phyloP scores from a whole-genome alignment of 2,888 invertebrate genomes.

The Ichneumoninae sp. region DNA sequence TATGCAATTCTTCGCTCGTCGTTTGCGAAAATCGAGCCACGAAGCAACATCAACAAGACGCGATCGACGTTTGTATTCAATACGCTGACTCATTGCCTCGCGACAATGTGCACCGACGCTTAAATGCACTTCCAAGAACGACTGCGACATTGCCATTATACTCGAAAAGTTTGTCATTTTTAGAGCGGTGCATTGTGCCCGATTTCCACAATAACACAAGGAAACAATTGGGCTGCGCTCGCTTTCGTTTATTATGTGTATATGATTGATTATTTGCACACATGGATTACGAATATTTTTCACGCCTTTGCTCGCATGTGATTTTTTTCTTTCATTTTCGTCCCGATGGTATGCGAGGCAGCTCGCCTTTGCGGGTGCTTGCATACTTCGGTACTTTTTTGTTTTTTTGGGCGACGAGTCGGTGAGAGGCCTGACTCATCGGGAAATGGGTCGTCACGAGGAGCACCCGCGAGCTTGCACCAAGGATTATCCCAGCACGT shows the following conservation, averaged over 20 bases:
- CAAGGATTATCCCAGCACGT: conserved; percentile 55
- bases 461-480: conserved; percentile 53
- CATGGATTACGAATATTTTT: not conserved
- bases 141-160: conserved; percentile 3
- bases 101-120: conserved; percentile 18
- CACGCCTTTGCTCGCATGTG: not conserved
- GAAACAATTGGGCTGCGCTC: not conserved
- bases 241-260: not conserved
- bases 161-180: conserved; percentile 30
- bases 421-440: conserved; percentile 59
- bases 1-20: not conserved
- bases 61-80: conserved; percentile 44
- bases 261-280: not conserved
- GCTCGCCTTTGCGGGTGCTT: conserved; percentile 33
- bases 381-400: conserved; percentile 16
- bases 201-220: not conserved
- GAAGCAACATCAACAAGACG: conserved; percentile 20
- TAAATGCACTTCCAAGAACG: conserved; percentile 45
- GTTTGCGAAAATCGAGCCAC: conserved; percentile 22
- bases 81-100: conserved; percentile 48
- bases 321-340: not conserved
- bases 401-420: conserved; percentile 39
- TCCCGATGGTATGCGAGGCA: conserved; percentile 26
- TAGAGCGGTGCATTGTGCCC: not conserved
- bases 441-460: conserved; percentile 62